Evolutionary conservation across 2,113 vertebrate genomes (phyloP).

Genomic region (Cynopterus brachyotis): DNA sequence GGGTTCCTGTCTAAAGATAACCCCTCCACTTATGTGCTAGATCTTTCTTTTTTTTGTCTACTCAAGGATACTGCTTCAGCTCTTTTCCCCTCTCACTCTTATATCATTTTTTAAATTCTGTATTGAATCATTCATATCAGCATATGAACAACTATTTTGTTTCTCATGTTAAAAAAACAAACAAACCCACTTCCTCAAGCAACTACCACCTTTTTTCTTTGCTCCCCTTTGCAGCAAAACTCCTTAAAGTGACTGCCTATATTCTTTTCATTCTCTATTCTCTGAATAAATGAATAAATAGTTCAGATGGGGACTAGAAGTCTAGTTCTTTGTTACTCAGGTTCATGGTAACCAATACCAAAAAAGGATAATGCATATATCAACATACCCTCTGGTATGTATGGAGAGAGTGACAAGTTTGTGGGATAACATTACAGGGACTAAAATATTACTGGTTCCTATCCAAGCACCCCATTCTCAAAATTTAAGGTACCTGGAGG

Average conservation of each 20-base stretch:
- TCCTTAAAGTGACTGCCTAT: not conserved
- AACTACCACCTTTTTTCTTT: not conserved
- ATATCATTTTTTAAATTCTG: not conserved
- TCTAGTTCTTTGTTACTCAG: not conserved
- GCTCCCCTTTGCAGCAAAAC: slow-evolving; percentile 1
- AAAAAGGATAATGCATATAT: not conserved
- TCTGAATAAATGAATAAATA: not conserved
- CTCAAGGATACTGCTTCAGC: not conserved
- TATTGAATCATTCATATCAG: not conserved
- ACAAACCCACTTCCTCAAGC: not conserved
- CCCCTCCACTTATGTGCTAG: not conserved
- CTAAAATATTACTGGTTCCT: not conserved
- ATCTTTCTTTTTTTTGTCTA: not conserved
- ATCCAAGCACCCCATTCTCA: not conserved
- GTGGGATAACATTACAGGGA: not conserved
- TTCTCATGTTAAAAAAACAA: not conserved
- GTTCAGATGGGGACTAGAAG: not conserved
- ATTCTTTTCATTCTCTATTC: not conserved
- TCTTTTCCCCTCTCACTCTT: not conserved
- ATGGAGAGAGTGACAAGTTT: not conserved
- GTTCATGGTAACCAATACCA: not conserved
- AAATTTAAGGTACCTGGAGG: not conserved
- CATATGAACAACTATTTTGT: slow-evolving; percentile 10
- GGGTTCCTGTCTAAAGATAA: not conserved
- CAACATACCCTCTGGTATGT: not conserved